Base-by-base conservation (phyloP, 1,140 invertebrate species). In the Apocrypta bakeri region DNA sequence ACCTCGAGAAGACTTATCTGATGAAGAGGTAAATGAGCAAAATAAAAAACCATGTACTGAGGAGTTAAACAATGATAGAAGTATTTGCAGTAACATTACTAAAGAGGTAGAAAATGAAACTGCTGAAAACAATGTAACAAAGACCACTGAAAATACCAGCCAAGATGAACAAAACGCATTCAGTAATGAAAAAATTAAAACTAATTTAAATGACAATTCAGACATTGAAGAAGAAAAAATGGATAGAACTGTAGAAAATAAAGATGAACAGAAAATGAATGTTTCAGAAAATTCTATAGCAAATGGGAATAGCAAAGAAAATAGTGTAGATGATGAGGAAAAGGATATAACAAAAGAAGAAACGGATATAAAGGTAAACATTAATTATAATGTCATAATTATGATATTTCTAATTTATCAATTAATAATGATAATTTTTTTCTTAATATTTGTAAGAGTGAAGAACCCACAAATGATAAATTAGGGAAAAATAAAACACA, bases 31-130 rank as follows among this genome's bases (percentile, higher is more conserved):
- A 71, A 25, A 64, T 14, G 12, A 25, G 9, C 76, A 63, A n/a
- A 11, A 2, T 14, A 74, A 83, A 56, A 83, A 83, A 56, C 0
- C 33, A 33, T 9, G 42, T 40, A 40, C 72, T 25, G 37, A 64
- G 25, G 37, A 78, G 2, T 9, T 42, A 74, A 48, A 3, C 6
- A 9, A 7, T 9, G 72, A 42, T 48, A n/a, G 56, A 42, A n/a
- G 56, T 12, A 0, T 8, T 31, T 4, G 11, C 9, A 1, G n/a
- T 25, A 48, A 73, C 25, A 21, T 2, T 72, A 17, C 2, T 17
- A 31, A 72, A 31, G 21, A 72, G 37, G 11, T n/a, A 24, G 31
- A 33, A 12, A 9, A 72, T 7, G 27, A 72, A 33, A 31, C 9
- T 1, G 24, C 1, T 21, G 21, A 72, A 37, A 37, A 37, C 37